phyloP scores from a whole-genome alignment of 2,888 invertebrate species.

The Oscheius sp. region DNA sequence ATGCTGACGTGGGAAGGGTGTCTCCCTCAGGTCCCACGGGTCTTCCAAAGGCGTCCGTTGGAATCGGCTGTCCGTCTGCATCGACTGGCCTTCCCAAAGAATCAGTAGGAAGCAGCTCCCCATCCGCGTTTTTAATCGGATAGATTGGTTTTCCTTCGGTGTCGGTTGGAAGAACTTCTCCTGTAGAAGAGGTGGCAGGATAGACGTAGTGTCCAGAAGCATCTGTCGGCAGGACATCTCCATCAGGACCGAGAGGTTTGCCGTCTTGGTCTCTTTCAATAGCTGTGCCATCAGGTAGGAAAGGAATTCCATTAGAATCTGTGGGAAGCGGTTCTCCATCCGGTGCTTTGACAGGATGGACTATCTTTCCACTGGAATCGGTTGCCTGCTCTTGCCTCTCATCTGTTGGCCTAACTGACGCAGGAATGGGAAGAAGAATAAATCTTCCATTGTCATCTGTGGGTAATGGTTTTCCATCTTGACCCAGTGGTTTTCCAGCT shows the following conservation, averaged over 20 bases:
- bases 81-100: slow-evolving; percentile 29
- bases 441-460: slow-evolving; percentile 2
- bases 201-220: slow-evolving; percentile 19
- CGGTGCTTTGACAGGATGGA: slow-evolving; percentile 28
- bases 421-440: background rate
- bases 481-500: slow-evolving; percentile 39
- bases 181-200: slow-evolving; percentile 20
- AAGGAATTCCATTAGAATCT: slow-evolving; percentile 39
- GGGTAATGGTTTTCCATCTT: slow-evolving; percentile 37
- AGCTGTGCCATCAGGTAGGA: slow-evolving; percentile 31
- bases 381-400: slow-evolving; percentile 11
- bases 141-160: slow-evolving; percentile 36
- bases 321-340: slow-evolving; percentile 45
- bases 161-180: slow-evolving; percentile 6
- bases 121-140: slow-evolving; percentile 48
- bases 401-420: slow-evolving; percentile 24
- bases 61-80: slow-evolving; percentile 38
- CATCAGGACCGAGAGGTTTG: slow-evolving; percentile 37
- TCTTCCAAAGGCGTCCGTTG: slow-evolving; percentile 43
- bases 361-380: slow-evolving; percentile 30
- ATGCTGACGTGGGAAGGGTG: slow-evolving; percentile 37
- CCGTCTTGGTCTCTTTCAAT: slow-evolving; percentile 38
- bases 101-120: slow-evolving; percentile 35
- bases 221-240: slow-evolving; percentile 29
- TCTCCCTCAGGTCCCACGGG: slow-evolving; percentile 47